Evolutionary conservation across 53 echinoderm and acorn worm genomes (phyloP).

Genomic region (Antedon mediterranea): DNA sequence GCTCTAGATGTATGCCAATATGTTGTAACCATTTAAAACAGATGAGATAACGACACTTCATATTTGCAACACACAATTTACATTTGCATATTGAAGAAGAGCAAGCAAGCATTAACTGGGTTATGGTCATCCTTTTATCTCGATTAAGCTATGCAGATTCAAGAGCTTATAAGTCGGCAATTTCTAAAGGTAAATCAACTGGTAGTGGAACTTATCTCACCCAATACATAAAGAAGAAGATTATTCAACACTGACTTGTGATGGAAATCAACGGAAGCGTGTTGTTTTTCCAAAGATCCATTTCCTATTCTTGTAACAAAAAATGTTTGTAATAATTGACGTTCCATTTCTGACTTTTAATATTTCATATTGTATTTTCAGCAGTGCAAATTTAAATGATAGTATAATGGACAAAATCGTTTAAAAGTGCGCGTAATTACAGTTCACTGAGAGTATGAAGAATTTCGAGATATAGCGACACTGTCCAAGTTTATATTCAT

Average conservation of each 20-base stretch:
- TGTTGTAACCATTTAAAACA: background rate
- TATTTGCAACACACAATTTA: background rate
- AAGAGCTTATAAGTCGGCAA: background rate
- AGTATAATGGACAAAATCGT: background rate
- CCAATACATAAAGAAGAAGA: background rate
- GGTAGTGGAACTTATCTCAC: background rate
- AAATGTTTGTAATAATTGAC: background rate
- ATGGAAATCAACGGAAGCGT: background rate
- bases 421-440: background rate
- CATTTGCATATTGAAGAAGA: background rate
- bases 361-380: background rate
- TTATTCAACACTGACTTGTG: background rate
- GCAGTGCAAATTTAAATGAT: background rate
- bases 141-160: background rate
- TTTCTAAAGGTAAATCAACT: background rate
- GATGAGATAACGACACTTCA: background rate
- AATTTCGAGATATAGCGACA: background rate
- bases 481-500: too few relatives aligned
- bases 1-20: background rate
- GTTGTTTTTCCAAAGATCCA: background rate
- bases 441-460: background rate
- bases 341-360: background rate
- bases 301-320: background rate
- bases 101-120: background rate
- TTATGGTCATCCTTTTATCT: background rate